Conservation (phyloP, 1,140 invertebrate species). For the Popillia japonica region DNA sequence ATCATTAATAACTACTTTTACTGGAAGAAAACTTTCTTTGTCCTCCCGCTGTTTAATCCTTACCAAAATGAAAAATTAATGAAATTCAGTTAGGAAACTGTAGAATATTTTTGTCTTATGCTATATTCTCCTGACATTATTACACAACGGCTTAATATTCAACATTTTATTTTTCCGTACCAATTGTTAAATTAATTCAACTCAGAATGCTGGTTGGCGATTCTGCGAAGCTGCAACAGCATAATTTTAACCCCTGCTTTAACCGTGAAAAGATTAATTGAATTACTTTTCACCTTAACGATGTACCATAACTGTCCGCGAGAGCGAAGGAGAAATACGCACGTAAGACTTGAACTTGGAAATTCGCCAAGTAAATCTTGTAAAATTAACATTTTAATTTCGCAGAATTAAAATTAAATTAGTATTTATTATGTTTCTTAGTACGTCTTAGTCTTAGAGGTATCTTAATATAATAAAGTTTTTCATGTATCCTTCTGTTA, state of each 20-base stretch:
- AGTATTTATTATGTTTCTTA: conserved; percentile 20
- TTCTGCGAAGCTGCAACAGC: not conserved
- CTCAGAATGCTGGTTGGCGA: not conserved
- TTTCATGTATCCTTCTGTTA: too few relatives aligned
- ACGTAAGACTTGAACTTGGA: not conserved
- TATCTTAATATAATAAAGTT: too few relatives aligned
- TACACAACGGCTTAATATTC: too few relatives aligned
- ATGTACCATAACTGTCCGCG: conserved; percentile 17
- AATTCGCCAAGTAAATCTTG: not conserved
- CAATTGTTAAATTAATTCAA: not conserved
- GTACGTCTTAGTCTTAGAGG: too few relatives aligned
- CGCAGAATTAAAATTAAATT: conserved; percentile 17
- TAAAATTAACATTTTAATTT: conserved; percentile 32
- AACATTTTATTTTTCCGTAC: not conserved
- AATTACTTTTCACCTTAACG: conserved; percentile 19
- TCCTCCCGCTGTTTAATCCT: too few relatives aligned
- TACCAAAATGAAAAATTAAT: too few relatives aligned
- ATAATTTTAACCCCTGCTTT: conserved; percentile 3
- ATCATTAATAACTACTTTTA: too few relatives aligned
- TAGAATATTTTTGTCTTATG: too few relatives aligned
- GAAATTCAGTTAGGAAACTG: too few relatives aligned
- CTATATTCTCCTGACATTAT: too few relatives aligned
- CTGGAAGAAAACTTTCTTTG: too few relatives aligned
- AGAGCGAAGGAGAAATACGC: not conserved
- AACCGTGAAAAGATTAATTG: conserved; percentile 1